Conservation (phyloP, 1,140 invertebrate genomes). For the Cherax quadricarinatus region DNA sequence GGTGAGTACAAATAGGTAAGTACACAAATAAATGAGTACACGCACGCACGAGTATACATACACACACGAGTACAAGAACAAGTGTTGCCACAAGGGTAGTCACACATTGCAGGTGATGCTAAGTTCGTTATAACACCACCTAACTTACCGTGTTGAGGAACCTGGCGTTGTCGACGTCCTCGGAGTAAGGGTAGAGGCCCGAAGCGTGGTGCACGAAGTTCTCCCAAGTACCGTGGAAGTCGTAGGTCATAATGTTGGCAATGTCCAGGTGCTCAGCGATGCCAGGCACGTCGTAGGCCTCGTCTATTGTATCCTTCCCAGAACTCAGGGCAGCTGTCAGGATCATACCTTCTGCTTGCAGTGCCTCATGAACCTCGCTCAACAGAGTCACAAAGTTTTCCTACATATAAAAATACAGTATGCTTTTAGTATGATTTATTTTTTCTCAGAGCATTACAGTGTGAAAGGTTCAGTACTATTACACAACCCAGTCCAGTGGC, state of each 20-base stretch:
- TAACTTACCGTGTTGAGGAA: slow-evolving; percentile 78
- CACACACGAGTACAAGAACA: background rate
- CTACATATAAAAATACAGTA: background rate
- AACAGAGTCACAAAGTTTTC: slow-evolving; percentile 30
- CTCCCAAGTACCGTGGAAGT: slow-evolving; percentile 76
- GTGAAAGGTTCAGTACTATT: too few relatives aligned
- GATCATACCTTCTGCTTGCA: slow-evolving; percentile 75
- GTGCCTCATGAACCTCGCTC: background rate
- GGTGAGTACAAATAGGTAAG: background rate
- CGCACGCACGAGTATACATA: background rate
- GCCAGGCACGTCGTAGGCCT: slow-evolving; percentile 77
- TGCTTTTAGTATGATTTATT: too few relatives aligned
- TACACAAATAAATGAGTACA: background rate
- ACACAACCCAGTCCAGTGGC: too few relatives aligned
- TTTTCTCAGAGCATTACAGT: too few relatives aligned
- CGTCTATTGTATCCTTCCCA: slow-evolving; percentile 75
- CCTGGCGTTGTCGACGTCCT: slow-evolving; percentile 73
- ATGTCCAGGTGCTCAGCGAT: slow-evolving; percentile 78
- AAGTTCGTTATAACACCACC: background rate
- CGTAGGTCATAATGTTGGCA: slow-evolving; percentile 79
- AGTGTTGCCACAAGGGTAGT: background rate
- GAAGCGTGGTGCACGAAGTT: slow-evolving; percentile 76
- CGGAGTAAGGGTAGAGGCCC: slow-evolving; percentile 75
- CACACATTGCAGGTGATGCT: background rate
- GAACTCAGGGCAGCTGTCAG: slow-evolving; percentile 81